phyloP scores from a whole-genome alignment of 2,797 vertebrate genomes.

The Sebastes paucispinis region DNA sequence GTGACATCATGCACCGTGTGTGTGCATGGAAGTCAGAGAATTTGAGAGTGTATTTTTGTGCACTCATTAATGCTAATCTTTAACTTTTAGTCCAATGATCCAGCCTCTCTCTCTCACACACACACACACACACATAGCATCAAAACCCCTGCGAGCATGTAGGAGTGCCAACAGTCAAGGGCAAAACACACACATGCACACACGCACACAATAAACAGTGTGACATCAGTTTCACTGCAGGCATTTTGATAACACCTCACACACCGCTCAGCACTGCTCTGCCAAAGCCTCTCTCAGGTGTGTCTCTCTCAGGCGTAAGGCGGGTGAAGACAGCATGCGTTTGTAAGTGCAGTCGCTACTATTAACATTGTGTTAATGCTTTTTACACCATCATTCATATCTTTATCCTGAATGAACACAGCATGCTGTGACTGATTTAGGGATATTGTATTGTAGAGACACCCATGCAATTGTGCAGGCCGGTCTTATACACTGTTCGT shows the following conservation, averaged over 20 bases:
- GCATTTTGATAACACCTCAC: conserved; percentile 28
- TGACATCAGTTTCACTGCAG: conserved; percentile 35
- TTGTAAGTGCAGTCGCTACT: background rate
- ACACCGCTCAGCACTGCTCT: conserved; percentile 9
- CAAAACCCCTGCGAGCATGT: conserved; percentile 6
- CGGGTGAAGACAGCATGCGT: conserved; percentile 10
- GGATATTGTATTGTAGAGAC: background rate
- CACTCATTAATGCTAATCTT: conserved; percentile 25
- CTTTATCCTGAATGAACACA: conserved; percentile 11
- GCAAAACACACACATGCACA: conserved; percentile 32
- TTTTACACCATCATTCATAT: conserved; percentile 17
- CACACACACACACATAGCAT: conserved; percentile 1
- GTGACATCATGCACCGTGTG: conserved; percentile 25
- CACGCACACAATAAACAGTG: conserved; percentile 17
- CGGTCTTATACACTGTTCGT: background rate
- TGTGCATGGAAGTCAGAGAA: background rate
- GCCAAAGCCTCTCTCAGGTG: conserved; percentile 37
- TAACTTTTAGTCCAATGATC: conserved; percentile 27
- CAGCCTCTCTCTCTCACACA: background rate
- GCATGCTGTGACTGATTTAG: background rate
- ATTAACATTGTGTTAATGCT: conserved; percentile 7
- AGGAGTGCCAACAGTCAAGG: conserved; percentile 44
- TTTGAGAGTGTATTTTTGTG: conserved; percentile 9
- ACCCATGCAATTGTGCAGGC: background rate
- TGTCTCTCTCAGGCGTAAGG: conserved; percentile 26